Evolutionary conservation across 1,140 invertebrate genomes (phyloP).

Genomic region (Macrobrachium rosenbergii): DNA sequence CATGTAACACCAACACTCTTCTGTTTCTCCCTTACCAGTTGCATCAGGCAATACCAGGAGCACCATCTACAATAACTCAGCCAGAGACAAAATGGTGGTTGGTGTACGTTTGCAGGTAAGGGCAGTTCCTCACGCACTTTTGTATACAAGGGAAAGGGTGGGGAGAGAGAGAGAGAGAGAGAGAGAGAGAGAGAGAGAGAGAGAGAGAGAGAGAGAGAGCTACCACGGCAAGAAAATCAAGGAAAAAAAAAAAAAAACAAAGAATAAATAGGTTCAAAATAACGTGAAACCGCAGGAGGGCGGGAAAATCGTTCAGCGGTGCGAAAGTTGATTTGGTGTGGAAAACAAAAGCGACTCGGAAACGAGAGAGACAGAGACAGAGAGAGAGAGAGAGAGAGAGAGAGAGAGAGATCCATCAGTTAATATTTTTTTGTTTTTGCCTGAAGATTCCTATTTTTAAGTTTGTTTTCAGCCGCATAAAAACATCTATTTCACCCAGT

Average conservation of each 20-base stretch:
- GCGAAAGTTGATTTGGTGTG: background rate
- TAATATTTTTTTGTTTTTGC: no score
- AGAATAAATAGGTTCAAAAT: no score
- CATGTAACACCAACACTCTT: background rate
- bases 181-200: no score
- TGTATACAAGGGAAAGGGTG: background rate
- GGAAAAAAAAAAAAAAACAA: background rate
- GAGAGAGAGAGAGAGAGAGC: no score
- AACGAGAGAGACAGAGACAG: background rate
- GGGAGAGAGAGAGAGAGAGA: background rate
- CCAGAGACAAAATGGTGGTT: conserved; percentile 25
- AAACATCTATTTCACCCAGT: background rate
- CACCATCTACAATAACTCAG: conserved; percentile 33
- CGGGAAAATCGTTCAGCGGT: background rate
- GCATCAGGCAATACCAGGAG: conserved; percentile 8
- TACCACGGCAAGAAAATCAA: background rate
- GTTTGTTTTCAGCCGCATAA: background rate
- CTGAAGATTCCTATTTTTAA: background rate
- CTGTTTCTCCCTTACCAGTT: background rate
- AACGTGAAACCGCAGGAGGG: no score
- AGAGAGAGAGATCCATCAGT: background rate
- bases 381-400: background rate
- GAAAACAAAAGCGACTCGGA: background rate
- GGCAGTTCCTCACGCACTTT: background rate
- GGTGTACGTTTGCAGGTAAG: conserved; percentile 37